Conservation (phyloP, 2,113 vertebrate species). For the Aegithalos caudatus region DNA sequence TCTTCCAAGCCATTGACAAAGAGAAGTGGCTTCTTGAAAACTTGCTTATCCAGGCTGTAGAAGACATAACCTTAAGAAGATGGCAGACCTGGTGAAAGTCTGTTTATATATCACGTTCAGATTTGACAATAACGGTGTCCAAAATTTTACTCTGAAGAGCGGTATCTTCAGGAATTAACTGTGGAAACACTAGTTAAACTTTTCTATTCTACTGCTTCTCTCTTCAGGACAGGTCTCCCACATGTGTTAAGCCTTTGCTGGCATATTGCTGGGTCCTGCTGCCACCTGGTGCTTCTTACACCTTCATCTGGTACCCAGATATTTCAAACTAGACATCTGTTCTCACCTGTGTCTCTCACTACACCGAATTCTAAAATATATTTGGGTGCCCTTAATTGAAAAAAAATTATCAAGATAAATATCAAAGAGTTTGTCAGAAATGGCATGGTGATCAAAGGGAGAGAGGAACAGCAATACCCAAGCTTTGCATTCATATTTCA, state of each 20-base stretch:
- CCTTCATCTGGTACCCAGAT: neutral
- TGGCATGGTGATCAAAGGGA: neutral
- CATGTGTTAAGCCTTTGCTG: neutral
- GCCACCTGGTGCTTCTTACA: neutral
- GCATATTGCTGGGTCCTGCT: neutral
- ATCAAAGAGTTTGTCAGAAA: neutral
- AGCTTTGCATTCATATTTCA: neutral
- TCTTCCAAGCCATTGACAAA: neutral
- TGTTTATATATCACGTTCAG: fast-evolving
- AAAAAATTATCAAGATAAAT: neutral
- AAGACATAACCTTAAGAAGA: neutral
- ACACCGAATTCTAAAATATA: neutral
- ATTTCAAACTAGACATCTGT: neutral
- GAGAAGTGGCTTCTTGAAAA: neutral
- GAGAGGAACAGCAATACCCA: neutral
- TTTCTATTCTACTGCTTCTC: neutral
- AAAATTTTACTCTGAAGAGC: neutral
- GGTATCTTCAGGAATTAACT: neutral
- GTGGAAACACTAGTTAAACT: neutral
- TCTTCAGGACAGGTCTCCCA: neutral
- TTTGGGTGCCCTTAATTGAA: neutral
- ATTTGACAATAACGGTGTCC: neutral
- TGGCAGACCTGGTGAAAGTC: neutral
- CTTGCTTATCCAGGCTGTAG: neutral
- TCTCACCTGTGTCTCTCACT: neutral